These are phyloP conservation scores for Thymelicus lineola DNA, from an alignment of 2,888 invertebrate genomes.

Conservation along the genomic window DNA sequence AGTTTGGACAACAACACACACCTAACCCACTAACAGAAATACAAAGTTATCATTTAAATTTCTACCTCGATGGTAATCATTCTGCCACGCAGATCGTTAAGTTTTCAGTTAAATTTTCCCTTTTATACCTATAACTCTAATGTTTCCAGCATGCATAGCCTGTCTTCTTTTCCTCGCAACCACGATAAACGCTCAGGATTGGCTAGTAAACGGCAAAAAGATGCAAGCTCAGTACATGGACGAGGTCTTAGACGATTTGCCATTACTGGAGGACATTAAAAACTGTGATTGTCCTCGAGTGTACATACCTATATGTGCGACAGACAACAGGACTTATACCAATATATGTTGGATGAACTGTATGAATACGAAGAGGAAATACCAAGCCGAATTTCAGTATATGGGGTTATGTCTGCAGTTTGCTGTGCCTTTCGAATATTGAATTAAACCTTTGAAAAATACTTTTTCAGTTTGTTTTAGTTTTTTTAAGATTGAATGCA, in stretches of 20 bases:
- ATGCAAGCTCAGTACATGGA: slow-evolving; percentile 41
- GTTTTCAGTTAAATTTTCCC: no score
- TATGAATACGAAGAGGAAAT: slow-evolving; percentile 32
- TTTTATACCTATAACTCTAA: no score
- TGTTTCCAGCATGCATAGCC: neutral
- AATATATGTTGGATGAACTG: slow-evolving; percentile 55
- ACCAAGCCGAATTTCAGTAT: slow-evolving; percentile 34
- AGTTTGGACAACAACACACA: no score
- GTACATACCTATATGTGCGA: slow-evolving; percentile 60
- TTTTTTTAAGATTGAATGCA: no score
- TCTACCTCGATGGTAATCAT: no score
- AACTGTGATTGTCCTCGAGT: slow-evolving; percentile 58
- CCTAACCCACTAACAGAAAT: no score
- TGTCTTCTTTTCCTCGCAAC: neutral
- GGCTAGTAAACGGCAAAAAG: slow-evolving; percentile 17
- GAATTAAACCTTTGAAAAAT: neutral
- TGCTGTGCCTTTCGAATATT: slow-evolving; percentile 42
- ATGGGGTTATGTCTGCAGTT: slow-evolving; percentile 49
- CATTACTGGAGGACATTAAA: slow-evolving; percentile 41
- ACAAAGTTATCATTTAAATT: no score
- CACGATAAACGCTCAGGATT: neutral
- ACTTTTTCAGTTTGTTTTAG: no score
- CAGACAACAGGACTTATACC: slow-evolving; percentile 55
- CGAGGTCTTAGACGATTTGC: slow-evolving; percentile 37
- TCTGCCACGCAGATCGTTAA: no score